These are phyloP conservation scores for Amblyraja radiata DNA, from an alignment of 2,797 vertebrate species.

Conservation along the genomic window DNA sequence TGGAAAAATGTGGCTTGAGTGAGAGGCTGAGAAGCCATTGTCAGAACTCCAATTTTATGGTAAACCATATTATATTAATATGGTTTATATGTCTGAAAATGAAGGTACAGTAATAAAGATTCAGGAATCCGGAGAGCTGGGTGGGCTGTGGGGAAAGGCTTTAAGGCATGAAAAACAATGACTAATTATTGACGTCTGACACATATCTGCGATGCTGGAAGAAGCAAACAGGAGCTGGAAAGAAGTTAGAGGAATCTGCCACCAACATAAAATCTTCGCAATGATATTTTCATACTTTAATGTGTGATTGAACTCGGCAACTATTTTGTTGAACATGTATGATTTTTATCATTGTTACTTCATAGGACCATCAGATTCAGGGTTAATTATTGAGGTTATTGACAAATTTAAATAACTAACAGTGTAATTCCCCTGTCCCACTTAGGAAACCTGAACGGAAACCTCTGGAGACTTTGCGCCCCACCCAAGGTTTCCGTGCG, in stretches of 20 bases:
- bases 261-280: neutral
- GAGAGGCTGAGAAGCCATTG: constrained; percentile 1
- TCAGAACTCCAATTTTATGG: constrained; percentile 1
- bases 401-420: neutral
- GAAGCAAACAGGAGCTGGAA: constrained; percentile 3
- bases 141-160: constrained; percentile 19
- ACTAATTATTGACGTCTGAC: constrained; percentile 29
- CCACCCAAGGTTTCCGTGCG: no score
- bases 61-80: no score
- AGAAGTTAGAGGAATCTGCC: neutral
- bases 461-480: no score
- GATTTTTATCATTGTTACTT: neutral
- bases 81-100: constrained; percentile 28
- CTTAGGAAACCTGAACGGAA: no score
- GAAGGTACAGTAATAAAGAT: neutral
- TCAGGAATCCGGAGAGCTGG: neutral
- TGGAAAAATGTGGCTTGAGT: neutral
- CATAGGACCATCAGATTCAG: neutral
- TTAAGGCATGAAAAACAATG: constrained; percentile 6
- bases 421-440: no score
- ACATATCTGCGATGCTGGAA: neutral
- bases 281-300: neutral
- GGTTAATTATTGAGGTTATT: neutral
- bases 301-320: neutral
- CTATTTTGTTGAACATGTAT: neutral